Percentiles rank a stretch among this genome's conserved stretches.
Conservation (phyloP, 2,113 vertebrate genomes). For the Acrocephalus kingi region DNA sequence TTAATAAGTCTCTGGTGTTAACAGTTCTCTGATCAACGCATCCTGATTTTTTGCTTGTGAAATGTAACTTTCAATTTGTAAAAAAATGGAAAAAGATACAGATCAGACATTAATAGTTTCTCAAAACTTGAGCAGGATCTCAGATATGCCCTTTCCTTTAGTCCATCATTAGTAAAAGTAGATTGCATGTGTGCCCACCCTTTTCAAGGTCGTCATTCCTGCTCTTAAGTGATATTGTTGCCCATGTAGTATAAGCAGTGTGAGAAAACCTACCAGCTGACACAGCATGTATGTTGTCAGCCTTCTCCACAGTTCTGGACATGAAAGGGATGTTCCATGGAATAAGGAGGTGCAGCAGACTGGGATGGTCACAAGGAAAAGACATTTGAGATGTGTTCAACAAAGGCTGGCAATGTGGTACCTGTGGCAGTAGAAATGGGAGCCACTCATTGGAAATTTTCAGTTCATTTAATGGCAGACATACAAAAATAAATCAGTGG, state of each 20-base stretch:
- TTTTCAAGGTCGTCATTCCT: background rate
- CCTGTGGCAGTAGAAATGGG: background rate
- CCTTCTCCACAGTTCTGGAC: background rate
- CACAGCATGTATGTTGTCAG: background rate
- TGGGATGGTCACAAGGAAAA: background rate
- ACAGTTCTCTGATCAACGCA: background rate
- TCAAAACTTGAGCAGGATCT: background rate
- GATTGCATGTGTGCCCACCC: background rate
- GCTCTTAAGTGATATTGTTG: background rate
- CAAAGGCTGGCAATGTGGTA: background rate
- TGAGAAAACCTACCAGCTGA: background rate
- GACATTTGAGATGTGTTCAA: background rate
- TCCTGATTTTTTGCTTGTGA: background rate
- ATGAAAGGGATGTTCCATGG: background rate
- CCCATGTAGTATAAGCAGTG: background rate
- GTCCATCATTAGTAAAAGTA: background rate
- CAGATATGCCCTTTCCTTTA: background rate
- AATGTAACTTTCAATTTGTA: background rate
- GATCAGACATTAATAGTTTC: background rate
- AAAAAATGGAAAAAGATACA: background rate
- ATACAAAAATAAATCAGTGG: background rate
- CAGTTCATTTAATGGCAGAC: background rate
- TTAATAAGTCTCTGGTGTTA: slow-evolving; percentile 19
- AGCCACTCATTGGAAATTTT: background rate
- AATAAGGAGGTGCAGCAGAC: background rate